These are phyloP conservation scores for Gryllus bimaculatus DNA, from an alignment of 1,140 invertebrate species.

Conservation along the genomic window DNA sequence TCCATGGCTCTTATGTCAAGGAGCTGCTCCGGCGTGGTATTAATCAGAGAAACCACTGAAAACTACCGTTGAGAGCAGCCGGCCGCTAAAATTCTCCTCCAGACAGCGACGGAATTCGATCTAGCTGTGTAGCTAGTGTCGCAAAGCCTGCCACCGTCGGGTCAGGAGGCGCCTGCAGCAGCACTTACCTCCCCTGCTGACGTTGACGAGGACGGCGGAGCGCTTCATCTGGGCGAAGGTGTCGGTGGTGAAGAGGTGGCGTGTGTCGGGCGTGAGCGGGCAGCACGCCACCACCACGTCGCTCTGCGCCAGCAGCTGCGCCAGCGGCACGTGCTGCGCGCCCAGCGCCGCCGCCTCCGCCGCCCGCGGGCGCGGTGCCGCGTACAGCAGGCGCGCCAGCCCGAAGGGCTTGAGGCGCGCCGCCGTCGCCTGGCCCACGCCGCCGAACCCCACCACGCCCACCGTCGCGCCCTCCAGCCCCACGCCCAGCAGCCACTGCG, in stretches of 20 bases:
- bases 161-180: too few species aligned
- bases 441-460: conserved; percentile 78
- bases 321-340: conserved; percentile 60
- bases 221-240: conserved; percentile 76
- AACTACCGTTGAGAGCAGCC: too few species aligned
- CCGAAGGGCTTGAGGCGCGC: conserved; percentile 30
- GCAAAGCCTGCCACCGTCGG: too few species aligned
- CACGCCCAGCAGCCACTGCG: conserved; percentile 80
- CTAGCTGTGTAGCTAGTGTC: too few species aligned
- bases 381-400: conserved; percentile 33
- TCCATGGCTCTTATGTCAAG: too few species aligned
- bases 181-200: conserved; percentile 54
- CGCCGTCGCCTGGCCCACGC: conserved; percentile 57
- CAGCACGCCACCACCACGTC: conserved; percentile 73
- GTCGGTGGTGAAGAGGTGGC: conserved; percentile 58
- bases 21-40: too few species aligned
- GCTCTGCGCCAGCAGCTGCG: conserved; percentile 56
- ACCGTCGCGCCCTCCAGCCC: conserved; percentile 68
- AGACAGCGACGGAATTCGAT: too few species aligned
- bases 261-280: conserved; percentile 63
- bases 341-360: conserved; percentile 33
- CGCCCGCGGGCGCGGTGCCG: not conserved
- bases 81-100: too few species aligned
- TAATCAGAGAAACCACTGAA: too few species aligned
- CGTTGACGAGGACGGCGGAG: conserved; percentile 77